Conservation (phyloP, 64 coral and sea anemone genomes). For the Astreopora myriophthalma region DNA sequence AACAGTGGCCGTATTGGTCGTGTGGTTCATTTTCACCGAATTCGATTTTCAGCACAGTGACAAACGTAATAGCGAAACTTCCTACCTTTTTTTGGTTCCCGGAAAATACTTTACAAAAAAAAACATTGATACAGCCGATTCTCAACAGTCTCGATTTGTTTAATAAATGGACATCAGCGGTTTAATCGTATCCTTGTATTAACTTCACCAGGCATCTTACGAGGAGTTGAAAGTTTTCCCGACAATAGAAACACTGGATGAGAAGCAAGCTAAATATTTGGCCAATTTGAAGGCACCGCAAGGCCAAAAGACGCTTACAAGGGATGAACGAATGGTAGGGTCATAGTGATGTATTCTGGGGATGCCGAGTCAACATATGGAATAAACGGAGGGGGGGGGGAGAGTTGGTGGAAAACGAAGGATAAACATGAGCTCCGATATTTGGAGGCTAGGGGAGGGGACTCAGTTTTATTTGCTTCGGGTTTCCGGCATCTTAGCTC, state of each 20-base stretch:
- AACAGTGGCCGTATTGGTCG: too few species aligned
- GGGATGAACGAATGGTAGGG: slow-evolving; percentile 51
- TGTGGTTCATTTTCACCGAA: too few species aligned
- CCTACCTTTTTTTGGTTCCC: too few species aligned
- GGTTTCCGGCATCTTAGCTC: too few species aligned
- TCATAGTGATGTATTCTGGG: not conserved
- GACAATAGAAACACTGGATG: slow-evolving; percentile 33
- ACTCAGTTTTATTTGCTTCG: too few species aligned
- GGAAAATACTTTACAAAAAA: too few species aligned
- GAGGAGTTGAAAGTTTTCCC: slow-evolving; percentile 63
- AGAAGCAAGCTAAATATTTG: slow-evolving; percentile 53
- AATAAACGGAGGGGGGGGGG: not conserved
- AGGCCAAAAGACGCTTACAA: not conserved
- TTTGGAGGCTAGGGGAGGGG: too few species aligned
- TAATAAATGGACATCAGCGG: not conserved
- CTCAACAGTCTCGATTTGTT: not conserved
- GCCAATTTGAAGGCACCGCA: not conserved
- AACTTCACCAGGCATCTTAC: slow-evolving; percentile 39
- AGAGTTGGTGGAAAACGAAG: not conserved
- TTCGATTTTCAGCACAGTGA: too few species aligned
- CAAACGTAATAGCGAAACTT: too few species aligned
- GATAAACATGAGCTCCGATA: not conserved
- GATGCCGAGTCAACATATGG: not conserved
- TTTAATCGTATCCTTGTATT: not conserved
- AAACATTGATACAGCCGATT: too few species aligned